These are phyloP conservation scores for Chloromyia formosa DNA, from an alignment of 2,888 invertebrate species.

Conservation along the genomic window DNA sequence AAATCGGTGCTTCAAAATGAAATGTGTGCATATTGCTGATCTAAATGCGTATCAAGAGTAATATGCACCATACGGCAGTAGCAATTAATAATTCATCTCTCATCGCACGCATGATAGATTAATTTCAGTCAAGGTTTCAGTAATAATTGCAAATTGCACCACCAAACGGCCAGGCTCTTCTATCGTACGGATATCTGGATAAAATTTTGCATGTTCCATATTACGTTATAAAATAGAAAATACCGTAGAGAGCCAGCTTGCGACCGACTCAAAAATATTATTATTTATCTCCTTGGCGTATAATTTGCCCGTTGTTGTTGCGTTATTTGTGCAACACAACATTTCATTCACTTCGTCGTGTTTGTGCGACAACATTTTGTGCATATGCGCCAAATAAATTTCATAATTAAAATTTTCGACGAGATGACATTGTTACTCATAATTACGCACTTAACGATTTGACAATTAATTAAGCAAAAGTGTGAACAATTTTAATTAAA, in stretches of 20 bases:
- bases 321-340: not conserved
- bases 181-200: not conserved
- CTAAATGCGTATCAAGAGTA: conserved; percentile 20
- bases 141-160: conserved; percentile 29
- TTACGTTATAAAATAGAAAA: too few species aligned
- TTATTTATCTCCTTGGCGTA: conserved; percentile 10
- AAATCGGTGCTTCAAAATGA: not conserved
- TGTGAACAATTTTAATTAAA: conserved; percentile 63
- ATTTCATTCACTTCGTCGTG: conserved; percentile 41
- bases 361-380: conserved; percentile 43
- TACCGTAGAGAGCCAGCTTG: not conserved
- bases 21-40: not conserved
- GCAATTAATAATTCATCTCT: conserved; percentile 39
- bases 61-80: conserved; percentile 8
- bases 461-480: conserved; percentile 63
- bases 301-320: not conserved
- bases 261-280: not conserved
- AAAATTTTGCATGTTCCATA: not conserved
- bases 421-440: conserved; percentile 43
- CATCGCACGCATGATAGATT: conserved; percentile 32
- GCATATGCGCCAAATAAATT: conserved; percentile 49
- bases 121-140: conserved; percentile 32
- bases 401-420: conserved; percentile 49
- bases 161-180: not conserved
- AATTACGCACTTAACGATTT: conserved; percentile 56